Evolutionary conservation across 2,797 vertebrate genomes (phyloP).

Genomic region (Sebastiscus tertius): DNA sequence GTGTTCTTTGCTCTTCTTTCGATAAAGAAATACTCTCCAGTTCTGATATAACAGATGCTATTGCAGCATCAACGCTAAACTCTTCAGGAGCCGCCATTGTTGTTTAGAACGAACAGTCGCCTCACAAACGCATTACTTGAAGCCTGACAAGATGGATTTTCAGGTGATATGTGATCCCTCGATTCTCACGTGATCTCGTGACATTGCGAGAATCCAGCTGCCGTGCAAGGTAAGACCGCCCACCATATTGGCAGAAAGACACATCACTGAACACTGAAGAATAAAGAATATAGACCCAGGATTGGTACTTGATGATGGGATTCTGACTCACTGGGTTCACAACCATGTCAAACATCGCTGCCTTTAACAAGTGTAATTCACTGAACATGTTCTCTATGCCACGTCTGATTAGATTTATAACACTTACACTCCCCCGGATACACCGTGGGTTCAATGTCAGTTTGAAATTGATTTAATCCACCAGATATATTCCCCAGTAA

Average conservation of each 20-base stretch:
- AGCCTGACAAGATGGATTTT: too few relatives aligned
- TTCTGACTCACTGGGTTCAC: not conserved
- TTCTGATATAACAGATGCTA: too few relatives aligned
- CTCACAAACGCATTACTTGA: too few relatives aligned
- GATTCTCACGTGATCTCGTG: too few relatives aligned
- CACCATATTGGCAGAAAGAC: not conserved
- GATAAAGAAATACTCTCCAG: too few relatives aligned
- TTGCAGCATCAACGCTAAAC: too few relatives aligned
- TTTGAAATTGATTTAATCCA: slow-evolving; percentile 39
- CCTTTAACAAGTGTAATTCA: slow-evolving; percentile 33
- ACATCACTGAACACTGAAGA: not conserved
- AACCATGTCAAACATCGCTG: slow-evolving; percentile 9
- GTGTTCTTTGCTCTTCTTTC: too few relatives aligned
- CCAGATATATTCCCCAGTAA: slow-evolving; percentile 3
- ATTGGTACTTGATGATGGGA: not conserved
- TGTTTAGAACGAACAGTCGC: too few relatives aligned
- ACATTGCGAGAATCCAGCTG: too few relatives aligned
- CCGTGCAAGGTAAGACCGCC: too few relatives aligned
- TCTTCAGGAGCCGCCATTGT: too few relatives aligned
- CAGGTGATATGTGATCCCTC: too few relatives aligned
- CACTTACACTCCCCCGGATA: not conserved
- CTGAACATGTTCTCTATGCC: slow-evolving; percentile 5
- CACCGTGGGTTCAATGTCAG: not conserved
- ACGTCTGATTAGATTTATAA: slow-evolving; percentile 15
- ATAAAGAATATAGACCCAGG: not conserved